phyloP scores from a whole-genome alignment of 1,140 invertebrate genomes.

The Myzus persicae region DNA sequence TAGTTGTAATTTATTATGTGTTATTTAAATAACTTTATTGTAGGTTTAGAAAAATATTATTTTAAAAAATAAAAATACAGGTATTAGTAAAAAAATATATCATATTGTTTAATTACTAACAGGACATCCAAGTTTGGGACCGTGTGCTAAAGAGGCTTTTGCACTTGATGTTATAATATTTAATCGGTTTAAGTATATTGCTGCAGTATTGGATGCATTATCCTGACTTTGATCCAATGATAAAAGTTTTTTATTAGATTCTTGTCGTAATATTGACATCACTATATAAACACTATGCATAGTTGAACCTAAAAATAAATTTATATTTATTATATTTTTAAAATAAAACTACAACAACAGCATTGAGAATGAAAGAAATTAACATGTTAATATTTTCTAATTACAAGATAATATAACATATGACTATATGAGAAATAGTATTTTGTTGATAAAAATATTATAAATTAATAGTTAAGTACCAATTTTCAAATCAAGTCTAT shows the following conservation, averaged over 20 bases:
- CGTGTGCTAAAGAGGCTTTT: conserved; percentile 71
- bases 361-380: not conserved
- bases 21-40: not conserved
- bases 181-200: conserved; percentile 70
- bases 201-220: conserved; percentile 70
- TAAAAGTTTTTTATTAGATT: conserved; percentile 63
- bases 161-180: conserved; percentile 72
- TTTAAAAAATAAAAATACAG: not conserved
- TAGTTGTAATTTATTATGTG: not conserved
- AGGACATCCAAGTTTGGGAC: conserved; percentile 77
- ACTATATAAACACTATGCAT: conserved; percentile 31
- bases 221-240: conserved; percentile 74
- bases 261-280: conserved; percentile 48
- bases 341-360: not conserved
- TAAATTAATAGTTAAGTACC: conserved; percentile 63
- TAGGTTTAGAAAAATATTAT: too few relatives aligned
- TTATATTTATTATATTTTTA: not conserved
- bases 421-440: not conserved
- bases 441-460: not conserved
- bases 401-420: not conserved
- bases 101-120: conserved; percentile 64
- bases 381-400: not conserved
- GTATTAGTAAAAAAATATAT: not conserved
- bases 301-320: conserved; percentile 32
- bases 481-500: conserved; percentile 74